Conservation (phyloP, 2,888 invertebrate species). For the Molorchus minor region DNA sequence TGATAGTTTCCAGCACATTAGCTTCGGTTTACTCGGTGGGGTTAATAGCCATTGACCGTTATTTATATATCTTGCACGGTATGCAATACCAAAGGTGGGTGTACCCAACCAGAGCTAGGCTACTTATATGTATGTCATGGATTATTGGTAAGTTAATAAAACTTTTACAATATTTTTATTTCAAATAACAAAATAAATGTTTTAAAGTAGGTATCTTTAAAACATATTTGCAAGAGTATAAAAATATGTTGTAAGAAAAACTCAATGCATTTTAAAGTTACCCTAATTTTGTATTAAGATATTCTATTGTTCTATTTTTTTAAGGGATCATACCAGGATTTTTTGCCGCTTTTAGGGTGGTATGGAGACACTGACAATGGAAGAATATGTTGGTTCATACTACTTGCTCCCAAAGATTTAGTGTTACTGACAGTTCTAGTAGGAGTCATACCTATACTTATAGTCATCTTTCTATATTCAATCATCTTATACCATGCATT, state of each 20-base stretch:
- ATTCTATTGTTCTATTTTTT: no score
- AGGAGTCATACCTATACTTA: conserved; percentile 66
- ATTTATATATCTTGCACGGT: conserved; percentile 72
- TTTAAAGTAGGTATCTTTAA: no score
- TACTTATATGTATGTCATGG: conserved; percentile 68
- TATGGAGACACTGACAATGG: conserved; percentile 65
- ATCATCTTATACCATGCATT: conserved; percentile 69
- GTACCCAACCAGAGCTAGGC: conserved; percentile 67
- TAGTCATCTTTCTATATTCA: conserved; percentile 65
- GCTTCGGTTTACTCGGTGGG: conserved; percentile 73
- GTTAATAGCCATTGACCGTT: conserved; percentile 71
- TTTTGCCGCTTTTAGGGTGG: conserved; percentile 70
- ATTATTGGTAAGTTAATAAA: conserved; percentile 63
- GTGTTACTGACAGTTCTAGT: conserved; percentile 67
- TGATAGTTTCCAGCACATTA: conserved; percentile 71
- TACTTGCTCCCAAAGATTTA: conserved; percentile 66
- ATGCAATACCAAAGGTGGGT: conserved; percentile 71
- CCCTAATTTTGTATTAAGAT: conserved; percentile 33
- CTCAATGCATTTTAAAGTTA: no score
- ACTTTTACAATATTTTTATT: not conserved
- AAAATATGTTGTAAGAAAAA: no score
- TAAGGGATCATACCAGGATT: no score
- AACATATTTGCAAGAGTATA: no score
- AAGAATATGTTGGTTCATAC: conserved; percentile 68
- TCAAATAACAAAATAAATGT: no score